Conservation (phyloP, 1,140 invertebrate species). For the Diorhabda carinulata region DNA sequence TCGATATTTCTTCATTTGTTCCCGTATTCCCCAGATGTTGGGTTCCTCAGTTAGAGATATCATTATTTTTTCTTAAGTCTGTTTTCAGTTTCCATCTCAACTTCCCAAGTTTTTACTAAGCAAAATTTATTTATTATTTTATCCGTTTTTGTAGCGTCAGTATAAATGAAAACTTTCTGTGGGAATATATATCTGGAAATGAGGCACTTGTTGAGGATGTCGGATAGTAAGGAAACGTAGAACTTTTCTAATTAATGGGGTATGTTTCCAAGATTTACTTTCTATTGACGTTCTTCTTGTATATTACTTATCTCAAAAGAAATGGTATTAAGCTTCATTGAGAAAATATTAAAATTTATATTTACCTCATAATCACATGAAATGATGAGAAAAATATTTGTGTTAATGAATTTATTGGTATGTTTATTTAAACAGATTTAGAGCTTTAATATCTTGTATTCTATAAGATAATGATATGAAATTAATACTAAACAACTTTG, state of each 20-base stretch:
- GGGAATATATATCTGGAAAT: slow-evolving; percentile 5
- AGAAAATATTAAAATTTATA: too few relatives aligned
- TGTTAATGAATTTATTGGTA: too few relatives aligned
- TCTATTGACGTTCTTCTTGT: too few relatives aligned
- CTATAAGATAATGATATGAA: too few relatives aligned
- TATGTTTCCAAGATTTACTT: neutral
- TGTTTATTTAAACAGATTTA: too few relatives aligned
- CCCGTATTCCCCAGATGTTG: slow-evolving; percentile 19
- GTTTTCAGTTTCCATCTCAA: slow-evolving; percentile 19
- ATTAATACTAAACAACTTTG: too few relatives aligned
- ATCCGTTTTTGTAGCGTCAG: slow-evolving; percentile 12
- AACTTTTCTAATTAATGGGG: neutral
- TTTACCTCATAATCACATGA: too few relatives aligned
- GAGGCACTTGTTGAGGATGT: slow-evolving; percentile 12
- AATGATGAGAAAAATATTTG: too few relatives aligned
- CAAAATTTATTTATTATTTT: slow-evolving; percentile 19
- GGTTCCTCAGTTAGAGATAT: slow-evolving; percentile 16
- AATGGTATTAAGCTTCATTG: too few relatives aligned
- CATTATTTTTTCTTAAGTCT: slow-evolving; percentile 22
- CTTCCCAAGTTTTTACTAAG: slow-evolving; percentile 19
- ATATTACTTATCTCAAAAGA: too few relatives aligned
- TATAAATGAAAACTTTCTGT: slow-evolving; percentile 17
- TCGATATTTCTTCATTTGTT: slow-evolving; percentile 39
- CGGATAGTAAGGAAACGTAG: neutral
- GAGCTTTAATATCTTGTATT: too few relatives aligned